Conservation (phyloP, 2,797 vertebrate species). For the Ispidina picta region DNA sequence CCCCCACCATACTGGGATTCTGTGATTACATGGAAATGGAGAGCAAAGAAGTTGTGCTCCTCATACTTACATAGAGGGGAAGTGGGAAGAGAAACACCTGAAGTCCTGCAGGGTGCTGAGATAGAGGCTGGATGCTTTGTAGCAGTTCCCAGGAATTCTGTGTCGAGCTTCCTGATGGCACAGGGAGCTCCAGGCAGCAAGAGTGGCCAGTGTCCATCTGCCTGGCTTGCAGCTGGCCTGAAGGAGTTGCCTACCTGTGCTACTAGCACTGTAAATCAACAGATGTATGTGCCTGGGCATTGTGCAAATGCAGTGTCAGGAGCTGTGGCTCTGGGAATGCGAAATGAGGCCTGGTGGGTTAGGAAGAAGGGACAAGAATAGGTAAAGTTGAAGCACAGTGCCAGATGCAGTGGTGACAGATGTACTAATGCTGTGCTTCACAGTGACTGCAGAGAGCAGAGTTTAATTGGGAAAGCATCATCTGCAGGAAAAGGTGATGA, state of each 20-base stretch:
- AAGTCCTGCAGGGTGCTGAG: accelerated
- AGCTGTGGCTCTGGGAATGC: neutral
- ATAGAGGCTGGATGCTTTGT: neutral
- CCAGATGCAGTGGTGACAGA: neutral
- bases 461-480: neutral
- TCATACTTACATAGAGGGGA: neutral
- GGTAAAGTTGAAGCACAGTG: neutral
- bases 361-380: neutral
- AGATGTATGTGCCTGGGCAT: neutral
- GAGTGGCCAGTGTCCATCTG: neutral
- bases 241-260: neutral
- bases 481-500: neutral
- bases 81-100: neutral
- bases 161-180: neutral
- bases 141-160: neutral
- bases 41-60: neutral
- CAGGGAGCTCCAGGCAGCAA: neutral
- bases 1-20: neutral
- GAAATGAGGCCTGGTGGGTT: neutral
- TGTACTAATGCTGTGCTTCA: neutral
- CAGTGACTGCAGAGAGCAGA: neutral
- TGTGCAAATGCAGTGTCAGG: neutral
- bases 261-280: neutral
- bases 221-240: neutral
- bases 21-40: neutral